These are phyloP conservation scores for Nicator chloris DNA, from an alignment of 2,113 vertebrate species.

Conservation along the genomic window DNA sequence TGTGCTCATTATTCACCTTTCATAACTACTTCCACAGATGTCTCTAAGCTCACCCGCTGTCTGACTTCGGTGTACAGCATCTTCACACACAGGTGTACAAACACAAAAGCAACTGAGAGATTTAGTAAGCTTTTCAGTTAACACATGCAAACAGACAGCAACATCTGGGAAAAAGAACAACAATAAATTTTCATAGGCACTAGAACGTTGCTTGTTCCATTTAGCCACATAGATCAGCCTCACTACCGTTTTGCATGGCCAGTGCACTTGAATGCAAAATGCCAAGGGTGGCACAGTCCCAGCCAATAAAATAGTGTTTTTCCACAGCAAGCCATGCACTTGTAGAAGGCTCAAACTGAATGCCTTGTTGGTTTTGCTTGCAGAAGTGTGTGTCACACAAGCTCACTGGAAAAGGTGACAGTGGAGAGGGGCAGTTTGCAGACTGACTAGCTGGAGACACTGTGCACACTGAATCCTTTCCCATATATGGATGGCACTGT, in stretches of 20 bases:
- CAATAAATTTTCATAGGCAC: not conserved
- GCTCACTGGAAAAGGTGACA: not conserved
- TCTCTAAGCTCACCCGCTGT: not conserved
- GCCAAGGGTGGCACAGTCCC: not conserved
- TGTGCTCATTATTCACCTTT: not conserved
- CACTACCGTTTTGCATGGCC: not conserved
- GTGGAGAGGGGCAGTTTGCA: not conserved
- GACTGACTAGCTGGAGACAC: not conserved
- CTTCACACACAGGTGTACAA: not conserved
- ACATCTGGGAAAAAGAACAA: not conserved
- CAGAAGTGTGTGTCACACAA: not conserved
- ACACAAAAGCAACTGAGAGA: not conserved
- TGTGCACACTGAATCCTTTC: fast-evolving
- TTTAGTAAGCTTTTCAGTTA: not conserved
- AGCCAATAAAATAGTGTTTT: not conserved
- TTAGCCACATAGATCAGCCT: not conserved
- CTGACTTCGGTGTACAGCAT: not conserved
- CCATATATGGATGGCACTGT: fast-evolving
- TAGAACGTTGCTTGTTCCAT: not conserved
- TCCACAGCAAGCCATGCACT: not conserved
- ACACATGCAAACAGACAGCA: not conserved
- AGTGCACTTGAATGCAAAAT: not conserved
- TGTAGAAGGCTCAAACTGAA: not conserved
- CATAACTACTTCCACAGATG: not conserved
- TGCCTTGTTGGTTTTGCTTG: not conserved